These are phyloP conservation scores for Danaus melanippus DNA, from an alignment of 1,140 invertebrate species.

Conservation along the genomic window DNA sequence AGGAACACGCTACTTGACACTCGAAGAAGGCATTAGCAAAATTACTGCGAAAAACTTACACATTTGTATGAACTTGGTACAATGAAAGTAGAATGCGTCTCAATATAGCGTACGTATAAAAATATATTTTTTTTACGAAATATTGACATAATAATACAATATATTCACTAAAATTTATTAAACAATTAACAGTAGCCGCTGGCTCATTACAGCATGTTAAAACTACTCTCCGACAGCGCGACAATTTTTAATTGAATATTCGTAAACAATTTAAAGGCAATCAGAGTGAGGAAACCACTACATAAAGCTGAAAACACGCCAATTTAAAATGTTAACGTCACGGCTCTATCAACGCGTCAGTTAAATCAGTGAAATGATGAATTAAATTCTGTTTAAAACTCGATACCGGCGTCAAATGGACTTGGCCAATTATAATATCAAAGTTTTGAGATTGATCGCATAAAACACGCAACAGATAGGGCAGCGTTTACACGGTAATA, in stretches of 20 bases:
- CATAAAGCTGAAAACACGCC: slow-evolving; percentile 34
- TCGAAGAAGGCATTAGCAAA: no score
- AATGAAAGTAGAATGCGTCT: no score
- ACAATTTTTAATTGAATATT: slow-evolving; percentile 34
- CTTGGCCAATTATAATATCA: slow-evolving; percentile 49
- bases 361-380: slow-evolving; percentile 46
- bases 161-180: no score
- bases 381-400: slow-evolving; percentile 51
- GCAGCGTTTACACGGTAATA: neutral
- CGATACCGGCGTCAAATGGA: slow-evolving; percentile 32
- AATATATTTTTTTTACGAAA: no score
- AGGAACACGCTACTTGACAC: no score
- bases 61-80: no score
- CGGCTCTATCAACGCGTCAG: slow-evolving; percentile 38
- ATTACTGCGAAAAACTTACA: no score
- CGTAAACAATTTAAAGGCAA: slow-evolving; percentile 35
- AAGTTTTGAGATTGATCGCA: slow-evolving; percentile 22
- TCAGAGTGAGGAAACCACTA: slow-evolving; percentile 28
- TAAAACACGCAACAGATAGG: slow-evolving; percentile 14
- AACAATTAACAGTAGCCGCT: no score
- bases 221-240: slow-evolving; percentile 2
- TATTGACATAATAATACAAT: no score
- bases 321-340: slow-evolving; percentile 38
- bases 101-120: no score
- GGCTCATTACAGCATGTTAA: no score